phyloP scores from a whole-genome alignment of 2,113 vertebrate genomes.

The Petroica traversi region DNA sequence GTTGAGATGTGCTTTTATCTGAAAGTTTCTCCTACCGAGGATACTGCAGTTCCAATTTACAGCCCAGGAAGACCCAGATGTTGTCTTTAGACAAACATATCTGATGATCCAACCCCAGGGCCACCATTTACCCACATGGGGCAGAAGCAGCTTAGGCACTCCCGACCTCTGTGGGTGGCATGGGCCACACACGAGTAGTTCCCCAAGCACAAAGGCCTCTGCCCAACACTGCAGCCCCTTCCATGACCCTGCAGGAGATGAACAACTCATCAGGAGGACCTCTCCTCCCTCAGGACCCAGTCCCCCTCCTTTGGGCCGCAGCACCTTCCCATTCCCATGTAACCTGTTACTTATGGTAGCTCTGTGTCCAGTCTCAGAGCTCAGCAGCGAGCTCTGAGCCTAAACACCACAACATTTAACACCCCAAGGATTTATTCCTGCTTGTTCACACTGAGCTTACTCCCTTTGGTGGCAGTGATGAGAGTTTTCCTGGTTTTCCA shows the following conservation, averaged over 20 bases:
- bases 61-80: not conserved
- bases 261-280: not conserved
- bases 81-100: not conserved
- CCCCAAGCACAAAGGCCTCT: not conserved
- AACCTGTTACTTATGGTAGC: not conserved
- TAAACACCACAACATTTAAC: not conserved
- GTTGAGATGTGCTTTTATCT: not conserved
- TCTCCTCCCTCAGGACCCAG: not conserved
- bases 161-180: not conserved
- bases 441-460: not conserved
- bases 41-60: not conserved
- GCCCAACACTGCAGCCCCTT: not conserved
- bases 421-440: not conserved
- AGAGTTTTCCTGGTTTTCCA: not conserved
- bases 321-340: not conserved
- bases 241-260: not conserved
- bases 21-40: not conserved
- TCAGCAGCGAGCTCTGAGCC: not conserved
- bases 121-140: not conserved
- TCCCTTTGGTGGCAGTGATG: not conserved
- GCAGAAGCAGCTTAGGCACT: not conserved
- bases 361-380: not conserved
- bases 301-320: not conserved
- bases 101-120: not conserved
- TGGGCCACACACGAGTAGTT: not conserved